phyloP scores from a whole-genome alignment of 2,797 vertebrate species.

The Megaceryle alcyon region DNA sequence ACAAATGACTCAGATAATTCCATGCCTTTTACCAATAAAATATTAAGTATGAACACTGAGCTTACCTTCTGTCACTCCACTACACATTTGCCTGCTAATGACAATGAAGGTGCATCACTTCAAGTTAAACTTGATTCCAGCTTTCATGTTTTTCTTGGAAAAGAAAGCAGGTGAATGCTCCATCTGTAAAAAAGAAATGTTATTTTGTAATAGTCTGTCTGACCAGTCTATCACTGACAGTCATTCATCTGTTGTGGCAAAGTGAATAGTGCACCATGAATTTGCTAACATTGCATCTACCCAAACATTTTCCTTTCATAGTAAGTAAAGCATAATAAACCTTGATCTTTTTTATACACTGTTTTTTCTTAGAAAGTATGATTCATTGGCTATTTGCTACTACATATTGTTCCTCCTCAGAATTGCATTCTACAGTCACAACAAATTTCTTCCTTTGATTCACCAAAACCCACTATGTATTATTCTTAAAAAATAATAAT shows the following conservation, averaged over 20 bases:
- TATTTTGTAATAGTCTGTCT: conserved; percentile 25
- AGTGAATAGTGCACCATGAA: neutral
- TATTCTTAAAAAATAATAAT: neutral
- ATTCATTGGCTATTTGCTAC: conserved; percentile 17
- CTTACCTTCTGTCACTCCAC: conserved; percentile 17
- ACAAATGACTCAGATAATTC: neutral
- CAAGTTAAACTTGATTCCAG: conserved; percentile 19
- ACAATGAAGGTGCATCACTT: neutral
- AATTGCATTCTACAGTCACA: neutral
- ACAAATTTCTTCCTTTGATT: conserved; percentile 1
- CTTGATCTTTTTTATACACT: conserved; percentile 18
- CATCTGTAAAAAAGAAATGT: conserved; percentile 49
- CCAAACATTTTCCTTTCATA: conserved; percentile 2
- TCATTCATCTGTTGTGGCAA: conserved; percentile 18
- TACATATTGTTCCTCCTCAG: neutral
- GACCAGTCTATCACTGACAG: conserved; percentile 42
- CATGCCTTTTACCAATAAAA: neutral
- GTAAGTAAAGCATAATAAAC: conserved; percentile 46
- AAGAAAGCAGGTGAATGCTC: conserved; percentile 26
- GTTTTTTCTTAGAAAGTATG: conserved; percentile 6
- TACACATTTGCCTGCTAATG: neutral
- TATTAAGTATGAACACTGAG: neutral
- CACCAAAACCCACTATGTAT: neutral
- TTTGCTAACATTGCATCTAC: conserved; percentile 43
- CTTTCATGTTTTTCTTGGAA: conserved; percentile 14